Percentiles rank a stretch among this genome's conserved stretches.
phyloP scores from a whole-genome alignment of 1,140 invertebrate genomes.

The Acyrthosiphon pisum region DNA sequence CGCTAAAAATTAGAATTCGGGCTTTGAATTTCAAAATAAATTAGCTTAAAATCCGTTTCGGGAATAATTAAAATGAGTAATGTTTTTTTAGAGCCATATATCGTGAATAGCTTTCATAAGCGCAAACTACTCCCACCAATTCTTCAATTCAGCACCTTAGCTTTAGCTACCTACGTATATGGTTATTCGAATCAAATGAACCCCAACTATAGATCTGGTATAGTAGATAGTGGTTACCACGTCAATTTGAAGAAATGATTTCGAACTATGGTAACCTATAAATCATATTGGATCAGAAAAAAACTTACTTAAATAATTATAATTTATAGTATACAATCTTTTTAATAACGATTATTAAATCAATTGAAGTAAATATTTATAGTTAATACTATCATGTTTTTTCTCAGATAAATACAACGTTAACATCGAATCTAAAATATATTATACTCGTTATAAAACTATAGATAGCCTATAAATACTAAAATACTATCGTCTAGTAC shows the following conservation, averaged over 20 bases:
- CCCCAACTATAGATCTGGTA: too few species aligned
- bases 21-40: too few species aligned
- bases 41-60: too few species aligned
- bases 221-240: neutral
- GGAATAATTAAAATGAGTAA: too few species aligned
- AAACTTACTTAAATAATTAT: neutral
- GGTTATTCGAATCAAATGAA: too few species aligned
- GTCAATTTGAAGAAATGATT: neutral
- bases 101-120: too few species aligned
- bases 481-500: neutral
- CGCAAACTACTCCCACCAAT: too few species aligned
- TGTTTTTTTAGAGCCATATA: too few species aligned
- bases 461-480: neutral
- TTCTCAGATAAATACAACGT: neutral
- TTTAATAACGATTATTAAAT: neutral
- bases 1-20: too few species aligned
- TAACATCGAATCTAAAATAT: neutral
- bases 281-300: neutral
- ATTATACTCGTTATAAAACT: neutral
- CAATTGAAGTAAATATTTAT: neutral
- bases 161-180: too few species aligned
- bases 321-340: neutral
- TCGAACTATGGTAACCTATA: neutral
- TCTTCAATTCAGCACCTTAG: too few species aligned
- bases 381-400: neutral